A percentile compares a stretch with the other conserved stretches of the same genome.
Evolutionary conservation across 2,797 vertebrate species (phyloP).

Genomic region (Hybognathus amarus): DNA sequence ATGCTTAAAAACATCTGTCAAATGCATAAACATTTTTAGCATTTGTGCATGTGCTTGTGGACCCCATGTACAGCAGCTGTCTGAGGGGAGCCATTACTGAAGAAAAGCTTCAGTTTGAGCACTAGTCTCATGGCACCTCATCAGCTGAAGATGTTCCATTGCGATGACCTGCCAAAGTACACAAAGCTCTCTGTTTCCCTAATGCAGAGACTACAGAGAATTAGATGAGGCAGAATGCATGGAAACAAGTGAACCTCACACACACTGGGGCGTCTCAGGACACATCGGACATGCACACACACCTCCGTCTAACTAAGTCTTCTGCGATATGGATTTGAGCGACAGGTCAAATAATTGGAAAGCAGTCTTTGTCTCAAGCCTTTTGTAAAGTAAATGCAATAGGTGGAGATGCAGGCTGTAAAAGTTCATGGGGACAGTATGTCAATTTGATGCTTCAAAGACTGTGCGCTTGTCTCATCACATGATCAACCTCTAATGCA

Average conservation of each 20-base stretch:
- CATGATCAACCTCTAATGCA: slow-evolving; percentile 7
- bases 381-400: slow-evolving; percentile 19
- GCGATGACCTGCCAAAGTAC: slow-evolving; percentile 21
- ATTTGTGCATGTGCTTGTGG: background rate
- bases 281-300: slow-evolving; percentile 2
- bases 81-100: slow-evolving; percentile 29
- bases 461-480: slow-evolving; percentile 5
- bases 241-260: slow-evolving; percentile 8
- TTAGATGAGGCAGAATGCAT: slow-evolving; percentile 25
- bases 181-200: slow-evolving; percentile 19
- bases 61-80: slow-evolving; percentile 14
- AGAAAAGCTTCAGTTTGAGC: slow-evolving; percentile 28
- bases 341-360: background rate
- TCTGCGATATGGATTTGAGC: slow-evolving; percentile 1
- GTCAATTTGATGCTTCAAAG: slow-evolving; percentile 1
- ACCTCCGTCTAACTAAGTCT: background rate
- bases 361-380: slow-evolving; percentile 23
- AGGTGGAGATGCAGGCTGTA: slow-evolving; percentile 1
- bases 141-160: slow-evolving; percentile 45
- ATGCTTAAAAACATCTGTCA: background rate
- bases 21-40: background rate
- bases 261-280: background rate
- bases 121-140: slow-evolving; percentile 38
- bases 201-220: slow-evolving; percentile 7
- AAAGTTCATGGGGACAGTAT: slow-evolving; percentile 12